Percentiles rank a stretch among this genome's conserved stretches.
These are phyloP conservation scores for Paragorgia papillata DNA, from an alignment of 92 coral and sea anemone species.

Conservation along the genomic window DNA sequence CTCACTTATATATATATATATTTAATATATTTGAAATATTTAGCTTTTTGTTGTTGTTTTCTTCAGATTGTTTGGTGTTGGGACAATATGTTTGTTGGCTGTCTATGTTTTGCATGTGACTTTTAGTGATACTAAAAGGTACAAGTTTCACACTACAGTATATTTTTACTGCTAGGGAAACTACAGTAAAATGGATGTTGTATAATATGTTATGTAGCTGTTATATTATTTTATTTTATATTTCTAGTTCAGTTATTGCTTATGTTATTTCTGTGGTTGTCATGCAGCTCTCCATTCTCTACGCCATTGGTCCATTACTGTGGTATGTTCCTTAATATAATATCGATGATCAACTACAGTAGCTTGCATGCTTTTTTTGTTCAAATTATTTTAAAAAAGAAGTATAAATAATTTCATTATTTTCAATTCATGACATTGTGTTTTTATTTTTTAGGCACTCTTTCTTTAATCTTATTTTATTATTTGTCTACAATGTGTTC, in stretches of 20 bases:
- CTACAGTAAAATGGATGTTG: too few relatives aligned
- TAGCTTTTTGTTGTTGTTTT: neutral
- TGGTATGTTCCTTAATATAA: too few relatives aligned
- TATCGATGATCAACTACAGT: too few relatives aligned
- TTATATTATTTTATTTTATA: neutral
- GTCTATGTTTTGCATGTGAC: conserved; percentile 31
- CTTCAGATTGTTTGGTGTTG: conserved; percentile 30
- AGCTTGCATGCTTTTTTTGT: too few relatives aligned
- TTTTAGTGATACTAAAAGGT: conserved; percentile 33
- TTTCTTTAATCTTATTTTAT: conserved; percentile 26
- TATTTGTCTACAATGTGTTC: conserved; percentile 33
- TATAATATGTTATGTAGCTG: too few relatives aligned
- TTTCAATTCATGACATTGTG: too few relatives aligned
- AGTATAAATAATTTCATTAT: too few relatives aligned
- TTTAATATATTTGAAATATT: neutral
- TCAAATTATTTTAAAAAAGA: too few relatives aligned
- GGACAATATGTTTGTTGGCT: conserved; percentile 28
- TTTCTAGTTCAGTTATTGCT: conserved; percentile 36
- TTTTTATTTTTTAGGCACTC: conserved; percentile 32
- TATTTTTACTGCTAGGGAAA: too few relatives aligned
- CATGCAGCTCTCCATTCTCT: conserved; percentile 29
- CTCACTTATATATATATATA: neutral
- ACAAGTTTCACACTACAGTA: too few relatives aligned
- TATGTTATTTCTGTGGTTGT: conserved; percentile 27
- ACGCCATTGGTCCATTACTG: conserved; percentile 32